Conservation (phyloP, 1,140 invertebrate species). For the Apis florea region DNA sequence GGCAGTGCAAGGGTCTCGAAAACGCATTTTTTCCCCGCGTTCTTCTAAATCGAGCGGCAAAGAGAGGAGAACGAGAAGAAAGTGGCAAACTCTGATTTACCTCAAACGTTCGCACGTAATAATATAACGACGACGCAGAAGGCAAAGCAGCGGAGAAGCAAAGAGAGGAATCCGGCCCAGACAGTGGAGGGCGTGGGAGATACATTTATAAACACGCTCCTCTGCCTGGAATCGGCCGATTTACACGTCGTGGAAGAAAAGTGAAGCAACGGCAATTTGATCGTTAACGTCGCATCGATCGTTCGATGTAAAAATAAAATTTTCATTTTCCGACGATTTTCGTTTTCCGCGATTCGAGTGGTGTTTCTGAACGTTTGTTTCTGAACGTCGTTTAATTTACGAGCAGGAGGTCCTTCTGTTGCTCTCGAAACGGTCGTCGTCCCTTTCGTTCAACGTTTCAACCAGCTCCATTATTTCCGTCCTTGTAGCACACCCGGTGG, state of each 20-base stretch:
- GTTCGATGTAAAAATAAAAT: too few relatives aligned
- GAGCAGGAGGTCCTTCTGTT: background rate
- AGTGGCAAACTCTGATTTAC: constrained; percentile 63
- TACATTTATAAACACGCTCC: constrained; percentile 75
- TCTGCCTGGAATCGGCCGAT: constrained; percentile 66
- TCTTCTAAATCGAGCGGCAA: background rate
- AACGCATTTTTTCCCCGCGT: background rate
- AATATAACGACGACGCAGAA: constrained; percentile 30
- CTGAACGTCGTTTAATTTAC: constrained; percentile 29
- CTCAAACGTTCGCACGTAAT: constrained; percentile 56
- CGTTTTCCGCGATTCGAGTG: too few relatives aligned
- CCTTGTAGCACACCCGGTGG: constrained; percentile 42
- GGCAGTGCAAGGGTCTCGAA: too few relatives aligned
- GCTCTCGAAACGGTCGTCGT: background rate
- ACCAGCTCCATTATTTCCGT: constrained; percentile 52
- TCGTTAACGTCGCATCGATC: too few relatives aligned
- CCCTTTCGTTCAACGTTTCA: constrained; percentile 31
- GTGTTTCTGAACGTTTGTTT: too few relatives aligned
- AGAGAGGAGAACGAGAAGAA: constrained; percentile 9
- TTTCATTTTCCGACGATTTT: too few relatives aligned
- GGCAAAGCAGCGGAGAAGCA: constrained; percentile 18
- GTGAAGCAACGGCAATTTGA: too few relatives aligned
- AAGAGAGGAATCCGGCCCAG: constrained; percentile 66
- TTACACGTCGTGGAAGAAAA: constrained; percentile 63
- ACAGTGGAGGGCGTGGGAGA: constrained; percentile 76